These are phyloP conservation scores for Hafferia zeledoni DNA, from an alignment of 2,797 vertebrate species.

Conservation along the genomic window DNA sequence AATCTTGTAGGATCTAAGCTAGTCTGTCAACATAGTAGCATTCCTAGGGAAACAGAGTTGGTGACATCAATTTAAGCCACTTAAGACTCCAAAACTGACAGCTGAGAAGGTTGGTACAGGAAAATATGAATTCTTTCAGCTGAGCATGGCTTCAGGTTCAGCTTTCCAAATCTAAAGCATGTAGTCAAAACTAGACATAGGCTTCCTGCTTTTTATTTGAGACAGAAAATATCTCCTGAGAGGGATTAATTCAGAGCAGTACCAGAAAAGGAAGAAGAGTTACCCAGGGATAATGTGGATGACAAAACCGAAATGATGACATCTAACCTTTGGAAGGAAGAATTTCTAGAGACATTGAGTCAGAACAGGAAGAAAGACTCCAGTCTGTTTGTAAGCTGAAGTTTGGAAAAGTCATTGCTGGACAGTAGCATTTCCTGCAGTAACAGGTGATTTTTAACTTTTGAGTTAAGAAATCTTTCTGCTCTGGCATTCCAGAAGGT, in stretches of 20 bases:
- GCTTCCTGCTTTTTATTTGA: neutral
- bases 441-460: neutral
- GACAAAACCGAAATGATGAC: neutral
- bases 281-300: neutral
- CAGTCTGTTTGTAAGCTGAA: neutral
- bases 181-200: neutral
- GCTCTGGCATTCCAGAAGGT: neutral
- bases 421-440: neutral
- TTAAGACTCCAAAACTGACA: neutral
- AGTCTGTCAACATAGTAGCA: neutral
- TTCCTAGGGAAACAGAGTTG: neutral
- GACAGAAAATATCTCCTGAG: neutral
- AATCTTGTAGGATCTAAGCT: neutral
- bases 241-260: neutral
- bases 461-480: neutral
- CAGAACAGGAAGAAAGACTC: neutral
- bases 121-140: neutral
- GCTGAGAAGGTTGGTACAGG: neutral
- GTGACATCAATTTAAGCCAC: neutral
- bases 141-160: neutral
- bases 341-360: neutral
- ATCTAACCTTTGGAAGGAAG: neutral
- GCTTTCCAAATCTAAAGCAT: neutral
- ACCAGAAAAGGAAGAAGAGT: neutral
- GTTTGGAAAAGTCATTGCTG: neutral